phyloP scores from a whole-genome alignment of 1,140 invertebrate genomes.

The Trachelipus rathkii region DNA sequence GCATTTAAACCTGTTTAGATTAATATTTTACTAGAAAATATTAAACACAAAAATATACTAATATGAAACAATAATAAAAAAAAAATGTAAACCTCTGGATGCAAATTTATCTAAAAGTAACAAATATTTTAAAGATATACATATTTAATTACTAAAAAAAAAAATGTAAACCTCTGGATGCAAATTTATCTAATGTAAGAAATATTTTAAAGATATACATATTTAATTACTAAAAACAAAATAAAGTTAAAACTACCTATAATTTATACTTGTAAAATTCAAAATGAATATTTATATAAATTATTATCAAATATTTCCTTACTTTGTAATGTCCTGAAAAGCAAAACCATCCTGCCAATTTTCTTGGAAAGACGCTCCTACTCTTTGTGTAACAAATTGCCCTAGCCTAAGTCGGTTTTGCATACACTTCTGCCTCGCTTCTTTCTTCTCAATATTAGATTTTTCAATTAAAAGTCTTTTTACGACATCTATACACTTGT shows the following conservation, averaged over 20 bases:
- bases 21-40: no score
- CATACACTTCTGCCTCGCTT: conserved; percentile 95
- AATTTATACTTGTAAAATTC: neutral
- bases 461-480: conserved; percentile 93
- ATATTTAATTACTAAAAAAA: conserved; percentile 13
- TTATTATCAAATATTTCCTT: no score
- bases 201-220: neutral
- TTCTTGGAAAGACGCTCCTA: conserved; percentile 97
- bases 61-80: no score
- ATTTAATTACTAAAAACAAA: conserved; percentile 13
- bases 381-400: conserved; percentile 96
- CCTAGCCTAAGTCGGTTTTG: conserved; percentile 95
- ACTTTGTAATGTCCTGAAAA: conserved; percentile 94
- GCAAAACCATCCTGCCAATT: conserved; percentile 99
- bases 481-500: conserved; percentile 84
- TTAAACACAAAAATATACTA: no score
- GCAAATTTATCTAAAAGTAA: neutral
- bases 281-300: no score
- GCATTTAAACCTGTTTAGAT: neutral
- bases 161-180: neutral
- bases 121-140: neutral
- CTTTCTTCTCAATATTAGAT: conserved; percentile 95
- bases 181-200: neutral
- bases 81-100: neutral
- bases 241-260: conserved; percentile 16